Conservation (phyloP, 2,113 vertebrate genomes). For the Petrocephalus zakoni region DNA sequence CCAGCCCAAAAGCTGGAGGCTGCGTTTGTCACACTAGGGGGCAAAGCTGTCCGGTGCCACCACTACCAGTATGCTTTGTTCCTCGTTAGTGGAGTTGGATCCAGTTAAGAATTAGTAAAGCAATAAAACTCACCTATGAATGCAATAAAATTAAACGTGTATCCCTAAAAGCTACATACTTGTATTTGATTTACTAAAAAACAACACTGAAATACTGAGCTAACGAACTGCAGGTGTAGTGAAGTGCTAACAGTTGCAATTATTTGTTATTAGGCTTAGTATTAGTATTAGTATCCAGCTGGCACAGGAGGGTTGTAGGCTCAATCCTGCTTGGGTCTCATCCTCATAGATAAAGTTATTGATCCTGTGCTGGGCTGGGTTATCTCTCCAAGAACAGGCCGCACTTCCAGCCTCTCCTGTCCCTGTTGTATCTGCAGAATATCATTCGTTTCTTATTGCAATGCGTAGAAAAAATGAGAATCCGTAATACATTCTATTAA, state of each 20-base stretch:
- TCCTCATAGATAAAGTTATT: slow-evolving; percentile 4
- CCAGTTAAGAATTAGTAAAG: background rate
- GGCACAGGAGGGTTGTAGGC: background rate
- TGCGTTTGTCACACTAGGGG: background rate
- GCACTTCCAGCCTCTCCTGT: background rate
- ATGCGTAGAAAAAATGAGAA: background rate
- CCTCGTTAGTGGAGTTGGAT: background rate
- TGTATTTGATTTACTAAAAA: background rate
- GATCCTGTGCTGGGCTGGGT: background rate
- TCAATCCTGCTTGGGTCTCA: background rate
- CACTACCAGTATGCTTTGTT: background rate
- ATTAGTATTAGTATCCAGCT: background rate
- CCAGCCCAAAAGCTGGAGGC: background rate
- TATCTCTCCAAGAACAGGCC: slow-evolving; percentile 3
- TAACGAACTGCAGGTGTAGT: background rate
- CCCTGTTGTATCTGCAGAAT: background rate
- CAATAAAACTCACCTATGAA: background rate
- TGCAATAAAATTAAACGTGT: background rate
- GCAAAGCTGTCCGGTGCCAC: background rate
- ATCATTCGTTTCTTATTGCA: background rate
- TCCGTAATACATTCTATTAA: background rate
- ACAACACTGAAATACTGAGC: background rate
- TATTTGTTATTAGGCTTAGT: background rate
- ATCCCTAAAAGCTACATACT: background rate
- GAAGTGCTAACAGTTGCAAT: background rate